Evolutionary conservation across 2,113 vertebrate genomes (phyloP).

Genomic region (Anarhynchus alexandrinus): DNA sequence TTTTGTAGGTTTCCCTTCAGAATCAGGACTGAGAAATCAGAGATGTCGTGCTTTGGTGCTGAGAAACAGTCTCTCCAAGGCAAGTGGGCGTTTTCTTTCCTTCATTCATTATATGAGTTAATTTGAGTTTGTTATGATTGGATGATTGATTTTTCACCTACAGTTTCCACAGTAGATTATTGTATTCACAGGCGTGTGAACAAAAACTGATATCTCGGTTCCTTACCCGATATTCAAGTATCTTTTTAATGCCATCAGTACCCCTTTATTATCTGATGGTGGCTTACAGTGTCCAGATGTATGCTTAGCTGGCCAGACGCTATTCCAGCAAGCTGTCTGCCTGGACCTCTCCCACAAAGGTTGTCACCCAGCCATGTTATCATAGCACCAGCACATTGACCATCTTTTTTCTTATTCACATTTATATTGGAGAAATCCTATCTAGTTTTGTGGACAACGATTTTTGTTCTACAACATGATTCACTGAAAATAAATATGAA

Average conservation of each 20-base stretch:
- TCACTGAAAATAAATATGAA: slow-evolving; percentile 20
- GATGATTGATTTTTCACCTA: not conserved
- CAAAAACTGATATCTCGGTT: accelerated
- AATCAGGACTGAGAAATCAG: not conserved
- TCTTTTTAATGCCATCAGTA: not conserved
- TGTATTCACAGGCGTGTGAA: not conserved
- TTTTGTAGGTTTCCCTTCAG: not conserved
- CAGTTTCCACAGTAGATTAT: not conserved
- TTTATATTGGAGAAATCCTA: not conserved
- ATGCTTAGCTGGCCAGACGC: not conserved
- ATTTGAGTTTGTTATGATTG: not conserved
- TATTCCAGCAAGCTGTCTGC: not conserved
- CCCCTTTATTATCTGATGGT: not conserved
- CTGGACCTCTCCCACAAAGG: not conserved
- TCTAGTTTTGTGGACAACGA: not conserved
- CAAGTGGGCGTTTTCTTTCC: not conserved
- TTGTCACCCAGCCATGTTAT: not conserved
- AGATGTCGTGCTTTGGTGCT: not conserved
- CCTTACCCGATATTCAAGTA: not conserved
- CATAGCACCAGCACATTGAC: not conserved
- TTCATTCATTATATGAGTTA: not conserved
- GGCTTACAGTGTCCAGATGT: not conserved
- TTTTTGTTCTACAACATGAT: not conserved
- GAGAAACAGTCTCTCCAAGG: not conserved
- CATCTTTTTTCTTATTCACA: not conserved